Evolutionary conservation across 2,797 vertebrate species (phyloP).

Genomic region (Acipenser ruthenus): DNA sequence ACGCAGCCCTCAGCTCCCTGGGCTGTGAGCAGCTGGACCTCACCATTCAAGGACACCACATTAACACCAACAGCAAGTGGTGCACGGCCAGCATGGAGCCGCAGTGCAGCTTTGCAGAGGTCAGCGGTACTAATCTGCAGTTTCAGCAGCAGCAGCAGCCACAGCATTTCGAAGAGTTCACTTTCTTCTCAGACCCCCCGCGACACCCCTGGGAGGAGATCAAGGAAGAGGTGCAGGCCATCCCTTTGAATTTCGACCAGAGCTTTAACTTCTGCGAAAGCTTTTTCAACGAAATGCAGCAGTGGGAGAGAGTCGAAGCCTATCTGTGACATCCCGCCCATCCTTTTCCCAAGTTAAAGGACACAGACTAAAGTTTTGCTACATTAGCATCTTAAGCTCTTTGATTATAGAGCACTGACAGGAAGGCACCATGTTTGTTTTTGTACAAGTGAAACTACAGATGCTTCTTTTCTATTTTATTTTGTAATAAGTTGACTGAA

Average conservation of each 20-base stretch:
- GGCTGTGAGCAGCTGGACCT: conserved; percentile 61
- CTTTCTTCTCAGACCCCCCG: conserved; percentile 55
- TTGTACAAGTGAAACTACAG: background rate
- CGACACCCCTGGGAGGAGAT: conserved; percentile 69
- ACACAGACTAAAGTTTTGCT: conserved; percentile 58
- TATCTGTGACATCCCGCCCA: conserved; percentile 48
- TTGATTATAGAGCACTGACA: background rate
- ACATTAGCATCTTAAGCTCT: conserved; percentile 57
- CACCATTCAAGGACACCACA: conserved; percentile 49
- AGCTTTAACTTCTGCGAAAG: conserved; percentile 61
- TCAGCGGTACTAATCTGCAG: conserved; percentile 27
- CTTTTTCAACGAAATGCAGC: conserved; percentile 68
- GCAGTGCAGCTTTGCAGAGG: conserved; percentile 51
- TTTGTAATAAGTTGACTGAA: conserved; percentile 4
- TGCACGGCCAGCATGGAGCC: conserved; percentile 37
- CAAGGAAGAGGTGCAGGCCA: conserved; percentile 60
- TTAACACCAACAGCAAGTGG: conserved; percentile 44
- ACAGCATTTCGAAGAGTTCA: conserved; percentile 39
- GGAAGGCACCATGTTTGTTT: background rate
- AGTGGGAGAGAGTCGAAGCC: conserved; percentile 61
- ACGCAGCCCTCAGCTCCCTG: conserved; percentile 67
- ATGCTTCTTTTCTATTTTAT: conserved; percentile 19
- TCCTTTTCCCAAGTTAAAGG: conserved; percentile 23
- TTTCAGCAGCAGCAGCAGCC: conserved; percentile 50
- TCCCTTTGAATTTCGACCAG: conserved; percentile 61